A percentile compares a stretch with the other conserved stretches of the same genome.
phyloP scores from a whole-genome alignment of 2,113 vertebrate species.

The Ptilorrhoa leucosticta region DNA sequence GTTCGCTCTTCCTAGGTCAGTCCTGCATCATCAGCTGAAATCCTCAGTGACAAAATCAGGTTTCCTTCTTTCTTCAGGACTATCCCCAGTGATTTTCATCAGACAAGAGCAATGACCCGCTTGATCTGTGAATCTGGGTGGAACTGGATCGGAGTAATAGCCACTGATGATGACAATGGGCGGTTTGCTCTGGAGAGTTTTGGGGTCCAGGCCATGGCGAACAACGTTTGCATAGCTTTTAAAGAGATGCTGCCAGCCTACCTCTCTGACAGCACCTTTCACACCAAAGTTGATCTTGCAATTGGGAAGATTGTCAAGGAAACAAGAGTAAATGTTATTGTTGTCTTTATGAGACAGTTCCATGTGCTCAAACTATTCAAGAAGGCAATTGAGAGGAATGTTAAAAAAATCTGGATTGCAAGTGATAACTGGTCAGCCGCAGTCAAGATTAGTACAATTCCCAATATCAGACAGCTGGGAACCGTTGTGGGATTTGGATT shows the following conservation, averaged over 20 bases:
- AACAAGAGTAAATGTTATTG: constrained; percentile 79
- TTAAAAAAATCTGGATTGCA: constrained; percentile 86
- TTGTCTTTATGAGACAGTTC: constrained; percentile 80
- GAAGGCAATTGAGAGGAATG: constrained; percentile 64
- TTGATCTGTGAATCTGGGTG: constrained; percentile 76
- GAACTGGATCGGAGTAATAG: constrained; percentile 87
- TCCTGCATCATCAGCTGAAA: constrained; percentile 83
- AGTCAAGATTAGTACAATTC: constrained; percentile 62
- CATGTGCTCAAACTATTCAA: constrained; percentile 76
- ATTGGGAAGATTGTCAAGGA: constrained; percentile 74
- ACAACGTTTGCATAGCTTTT: constrained; percentile 85
- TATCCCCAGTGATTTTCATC: constrained; percentile 82
- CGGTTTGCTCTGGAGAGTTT: constrained; percentile 78
- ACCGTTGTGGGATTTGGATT: constrained; percentile 85
- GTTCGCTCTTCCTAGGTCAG: constrained; percentile 79
- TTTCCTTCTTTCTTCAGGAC: constrained; percentile 88
- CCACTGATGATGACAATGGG: constrained; percentile 86
- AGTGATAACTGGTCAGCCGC: constrained; percentile 85
- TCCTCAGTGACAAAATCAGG: constrained; percentile 84
- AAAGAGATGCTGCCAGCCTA: constrained; percentile 80
- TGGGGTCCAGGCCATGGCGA: constrained; percentile 68
- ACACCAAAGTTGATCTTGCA: constrained; percentile 54
- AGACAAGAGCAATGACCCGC: constrained; percentile 83
- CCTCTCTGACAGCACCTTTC: constrained; percentile 64
- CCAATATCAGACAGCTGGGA: constrained; percentile 74